A percentile compares a stretch with the other conserved stretches of the same genome.
Evolutionary conservation across 2,797 vertebrate genomes (phyloP).

Genomic region (Phalanger gymnotis): DNA sequence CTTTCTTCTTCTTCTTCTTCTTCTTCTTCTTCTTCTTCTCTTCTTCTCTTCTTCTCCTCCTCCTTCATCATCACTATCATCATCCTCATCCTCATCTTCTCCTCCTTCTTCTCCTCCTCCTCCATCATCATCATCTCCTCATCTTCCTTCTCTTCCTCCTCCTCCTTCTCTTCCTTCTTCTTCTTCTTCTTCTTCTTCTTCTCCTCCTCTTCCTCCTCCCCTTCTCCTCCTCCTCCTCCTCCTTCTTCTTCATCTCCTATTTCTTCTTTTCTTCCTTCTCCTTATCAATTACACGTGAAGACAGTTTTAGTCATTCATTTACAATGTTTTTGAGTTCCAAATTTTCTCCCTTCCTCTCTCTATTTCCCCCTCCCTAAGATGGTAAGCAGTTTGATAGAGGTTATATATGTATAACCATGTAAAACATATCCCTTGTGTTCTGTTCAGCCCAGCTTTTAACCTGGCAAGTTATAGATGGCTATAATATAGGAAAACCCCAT

Average conservation of each 20-base stretch:
- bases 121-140: background rate
- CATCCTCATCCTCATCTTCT: fast-evolving
- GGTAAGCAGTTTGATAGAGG: background rate
- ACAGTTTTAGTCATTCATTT: background rate
- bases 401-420: background rate
- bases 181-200: too few species aligned
- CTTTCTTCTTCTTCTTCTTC: background rate
- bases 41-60: too few species aligned
- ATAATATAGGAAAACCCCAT: background rate
- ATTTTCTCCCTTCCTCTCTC: too few species aligned
- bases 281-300: background rate
- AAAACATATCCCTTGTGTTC: background rate
- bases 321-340: background rate
- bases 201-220: too few species aligned
- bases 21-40: too few species aligned
- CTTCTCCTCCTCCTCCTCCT: too few species aligned
- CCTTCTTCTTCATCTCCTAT: too few species aligned
- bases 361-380: background rate
- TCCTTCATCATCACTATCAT: background rate
- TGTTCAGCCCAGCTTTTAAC: background rate
- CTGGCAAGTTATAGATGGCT: background rate
- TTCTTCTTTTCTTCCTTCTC: background rate
- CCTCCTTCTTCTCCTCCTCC: background rate
- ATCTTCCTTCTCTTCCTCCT: background rate
- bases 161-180: too few species aligned